Evolutionary conservation across 2,113 vertebrate genomes (phyloP), one percentile per base, ranked within the genome.

Genomic region (Callionymus lyra): DNA sequence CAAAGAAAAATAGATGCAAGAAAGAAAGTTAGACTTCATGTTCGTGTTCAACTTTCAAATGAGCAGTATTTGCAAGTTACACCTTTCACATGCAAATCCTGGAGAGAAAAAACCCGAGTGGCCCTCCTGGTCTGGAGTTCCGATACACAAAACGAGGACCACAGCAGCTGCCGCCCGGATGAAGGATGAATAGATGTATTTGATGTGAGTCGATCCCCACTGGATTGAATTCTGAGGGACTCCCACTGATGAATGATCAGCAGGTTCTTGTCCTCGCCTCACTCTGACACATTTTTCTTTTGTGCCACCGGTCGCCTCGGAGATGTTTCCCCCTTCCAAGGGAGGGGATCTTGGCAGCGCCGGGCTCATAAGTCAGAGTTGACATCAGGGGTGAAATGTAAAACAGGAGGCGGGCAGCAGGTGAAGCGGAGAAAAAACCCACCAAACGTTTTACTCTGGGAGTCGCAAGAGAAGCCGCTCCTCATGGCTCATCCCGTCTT

Each of bases 401-500:
- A 69, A 56, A 45, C 52, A 53, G 48, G 46, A 51, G 44, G 38
- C 41, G 42, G 38, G 50, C 36, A 49, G 18, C 44, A 65, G 47
- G 48, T 59, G 67, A 64, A 50, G 59, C 50, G 41, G 53, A 32
- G 57, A 32, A n/a, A n/a, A n/a, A n/a, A 38, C 36, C 50, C 48
- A 13, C 6, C 53, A 53, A 32, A 39, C n/a, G 8, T 5, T 8
- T 27, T 8, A 8, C 21, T 27, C 39, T 31, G 38, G 34, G 9
- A 5, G 38, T 34, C 41, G 9, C 47, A 37, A n/a, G 27, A 50
- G 52, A 36, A 1, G 27, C 38, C 1, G 49, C 11, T 34, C 34
- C 31, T 50, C 41, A 85, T 84, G 83, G 80, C 79, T 63, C 56
- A 48, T 6, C 55, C 84, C 3, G 50, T 47, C 69, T 51, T 65